A percentile compares a stretch with the other conserved stretches of the same genome.
These are phyloP conservation scores for Phrixothrix hirtus DNA, from an alignment of 2,888 invertebrate species.

Conservation along the genomic window DNA sequence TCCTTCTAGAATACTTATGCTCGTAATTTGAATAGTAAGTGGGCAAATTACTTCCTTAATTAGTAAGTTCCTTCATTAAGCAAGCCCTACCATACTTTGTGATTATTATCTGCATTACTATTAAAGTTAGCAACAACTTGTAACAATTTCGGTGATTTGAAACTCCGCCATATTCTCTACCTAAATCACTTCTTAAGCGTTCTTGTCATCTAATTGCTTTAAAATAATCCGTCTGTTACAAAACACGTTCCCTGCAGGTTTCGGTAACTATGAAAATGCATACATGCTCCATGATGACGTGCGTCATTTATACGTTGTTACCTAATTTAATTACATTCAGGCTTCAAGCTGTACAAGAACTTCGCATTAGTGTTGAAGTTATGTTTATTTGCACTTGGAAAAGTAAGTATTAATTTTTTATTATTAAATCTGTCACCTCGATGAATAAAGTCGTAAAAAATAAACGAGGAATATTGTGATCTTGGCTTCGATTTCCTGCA, in stretches of 20 bases:
- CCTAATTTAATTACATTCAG: not conserved
- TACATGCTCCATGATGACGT: not conserved
- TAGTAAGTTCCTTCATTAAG: constrained; percentile 25
- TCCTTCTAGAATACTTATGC: constrained; percentile 6
- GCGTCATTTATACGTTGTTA: not conserved
- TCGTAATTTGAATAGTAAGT: constrained; percentile 17
- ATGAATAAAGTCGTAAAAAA: constrained; percentile 5
- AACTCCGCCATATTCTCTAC: too few relatives aligned
- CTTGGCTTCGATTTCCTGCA: constrained; percentile 12
- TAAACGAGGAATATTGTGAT: constrained; percentile 3
- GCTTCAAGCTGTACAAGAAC: not conserved
- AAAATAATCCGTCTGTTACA: not conserved
- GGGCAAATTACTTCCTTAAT: constrained; percentile 26
- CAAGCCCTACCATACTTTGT: constrained; percentile 20
- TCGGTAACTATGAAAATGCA: not conserved
- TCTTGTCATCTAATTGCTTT: constrained; percentile 1
- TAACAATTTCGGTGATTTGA: constrained; percentile 18
- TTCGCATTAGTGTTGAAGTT: too few relatives aligned
- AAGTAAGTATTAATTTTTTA: not conserved
- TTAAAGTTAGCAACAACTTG: constrained; percentile 24
- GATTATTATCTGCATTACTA: constrained; percentile 27
- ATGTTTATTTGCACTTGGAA: too few relatives aligned
- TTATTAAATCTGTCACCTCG: constrained; percentile 1
- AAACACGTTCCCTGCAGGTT: too few relatives aligned
- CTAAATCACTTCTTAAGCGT: not conserved